A percentile compares a stretch with the other conserved stretches of the same genome.
Evolutionary conservation across 1,140 invertebrate species (phyloP).

Genomic region (Ips nitidus): DNA sequence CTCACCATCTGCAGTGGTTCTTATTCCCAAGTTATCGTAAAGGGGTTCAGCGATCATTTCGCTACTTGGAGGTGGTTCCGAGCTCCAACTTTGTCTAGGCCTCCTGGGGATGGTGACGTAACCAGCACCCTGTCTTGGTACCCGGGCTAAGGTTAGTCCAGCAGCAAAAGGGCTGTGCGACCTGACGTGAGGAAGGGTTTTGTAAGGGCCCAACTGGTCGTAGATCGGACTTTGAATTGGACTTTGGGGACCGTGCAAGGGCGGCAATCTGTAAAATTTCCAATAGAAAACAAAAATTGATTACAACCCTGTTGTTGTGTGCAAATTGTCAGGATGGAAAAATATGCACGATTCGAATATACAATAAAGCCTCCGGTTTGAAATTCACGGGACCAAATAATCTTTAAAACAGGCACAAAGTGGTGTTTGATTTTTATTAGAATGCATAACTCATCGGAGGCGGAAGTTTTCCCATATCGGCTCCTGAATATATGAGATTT

Average conservation of each 20-base stretch:
- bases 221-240: conserved; percentile 60
- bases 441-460: not conserved
- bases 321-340: not conserved
- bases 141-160: conserved; percentile 52
- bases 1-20: conserved; percentile 81
- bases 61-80: conserved; percentile 50
- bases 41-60: conserved; percentile 66
- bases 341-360: not conserved
- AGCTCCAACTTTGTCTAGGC: conserved; percentile 69
- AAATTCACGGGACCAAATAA: not conserved
- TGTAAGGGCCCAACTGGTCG: conserved; percentile 59
- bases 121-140: conserved; percentile 61
- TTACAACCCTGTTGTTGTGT: too few species aligned
- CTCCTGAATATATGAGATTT: too few species aligned
- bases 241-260: conserved; percentile 56
- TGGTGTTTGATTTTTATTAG: not conserved
- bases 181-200: conserved; percentile 71
- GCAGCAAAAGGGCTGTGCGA: conserved; percentile 69
- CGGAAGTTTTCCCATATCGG: not conserved
- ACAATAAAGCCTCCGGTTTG: too few species aligned
- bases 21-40: conserved; percentile 79
- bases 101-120: conserved; percentile 83
- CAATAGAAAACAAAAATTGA: not conserved
- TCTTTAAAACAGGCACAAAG: conserved; percentile 6
- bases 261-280: conserved; percentile 57